phyloP scores from a whole-genome alignment of 2,797 vertebrate species.

The Simalia tracyae region DNA sequence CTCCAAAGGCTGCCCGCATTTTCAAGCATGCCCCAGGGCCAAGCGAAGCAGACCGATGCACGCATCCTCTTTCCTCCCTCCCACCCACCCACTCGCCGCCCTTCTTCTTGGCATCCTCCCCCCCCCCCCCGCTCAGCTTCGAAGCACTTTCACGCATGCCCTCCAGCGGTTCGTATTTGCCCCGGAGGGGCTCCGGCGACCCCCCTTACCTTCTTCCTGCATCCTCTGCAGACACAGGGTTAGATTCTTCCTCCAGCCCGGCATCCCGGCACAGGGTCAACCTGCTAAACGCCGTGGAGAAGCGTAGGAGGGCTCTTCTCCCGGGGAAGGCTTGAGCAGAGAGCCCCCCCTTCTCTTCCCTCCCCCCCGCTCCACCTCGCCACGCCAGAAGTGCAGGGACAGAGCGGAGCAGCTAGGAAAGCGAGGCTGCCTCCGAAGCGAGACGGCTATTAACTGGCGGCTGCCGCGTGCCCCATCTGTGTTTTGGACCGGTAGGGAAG shows the following conservation, averaged over 20 bases:
- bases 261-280: conserved; percentile 75
- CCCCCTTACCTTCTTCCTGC: conserved; percentile 88
- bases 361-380: conserved; percentile 38
- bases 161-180: not conserved
- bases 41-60: not conserved
- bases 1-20: not conserved
- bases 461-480: conserved; percentile 41
- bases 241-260: conserved; percentile 90
- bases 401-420: conserved; percentile 6
- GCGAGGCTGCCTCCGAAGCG: not conserved
- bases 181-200: not conserved
- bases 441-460: conserved; percentile 49
- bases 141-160: not conserved
- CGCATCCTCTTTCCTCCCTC: not conserved
- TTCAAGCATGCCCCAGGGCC: not conserved
- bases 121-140: not conserved
- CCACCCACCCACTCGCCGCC: no score
- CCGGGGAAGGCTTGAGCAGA: not conserved
- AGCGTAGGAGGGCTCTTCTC: not conserved
- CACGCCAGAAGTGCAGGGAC: conserved; percentile 46
- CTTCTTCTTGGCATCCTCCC: not conserved
- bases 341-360: not conserved
- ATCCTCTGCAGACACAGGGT: conserved; percentile 90
- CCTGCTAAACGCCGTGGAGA: not conserved
- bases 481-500: conserved; percentile 44